phyloP scores from a whole-genome alignment of 2,888 invertebrate genomes.

The Fissipunctia ypsillon region DNA sequence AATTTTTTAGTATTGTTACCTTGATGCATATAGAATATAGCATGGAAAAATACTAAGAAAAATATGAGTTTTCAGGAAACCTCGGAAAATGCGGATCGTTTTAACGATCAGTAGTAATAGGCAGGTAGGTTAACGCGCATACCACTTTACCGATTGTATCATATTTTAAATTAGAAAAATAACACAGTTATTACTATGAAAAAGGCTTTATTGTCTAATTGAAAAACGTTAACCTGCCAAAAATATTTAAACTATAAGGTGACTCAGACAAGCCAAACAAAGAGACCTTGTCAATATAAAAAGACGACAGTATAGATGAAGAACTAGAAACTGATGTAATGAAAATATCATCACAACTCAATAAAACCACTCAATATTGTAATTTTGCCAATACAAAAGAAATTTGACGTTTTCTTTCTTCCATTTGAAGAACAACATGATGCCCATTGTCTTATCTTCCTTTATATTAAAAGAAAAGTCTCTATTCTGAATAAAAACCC shows the following conservation, averaged over 20 bases:
- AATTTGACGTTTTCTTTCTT: neutral
- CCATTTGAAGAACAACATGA: constrained; percentile 40
- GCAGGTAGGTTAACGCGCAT: no score
- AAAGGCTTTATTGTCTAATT: no score
- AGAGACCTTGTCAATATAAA: neutral
- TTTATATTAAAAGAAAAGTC: constrained; percentile 55
- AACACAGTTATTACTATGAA: no score
- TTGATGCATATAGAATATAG: no score
- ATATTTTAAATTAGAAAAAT: no score
- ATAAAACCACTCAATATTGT: constrained; percentile 7
- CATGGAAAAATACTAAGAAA: no score
- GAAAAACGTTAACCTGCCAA: no score
- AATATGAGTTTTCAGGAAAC: no score
- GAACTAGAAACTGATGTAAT: neutral
- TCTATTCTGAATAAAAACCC: constrained; percentile 50
- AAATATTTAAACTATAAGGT: neutral
- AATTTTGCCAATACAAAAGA: constrained; percentile 18
- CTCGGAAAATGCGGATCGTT: no score
- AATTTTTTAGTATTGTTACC: no score
- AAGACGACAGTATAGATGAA: neutral
- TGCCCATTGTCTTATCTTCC: constrained; percentile 42
- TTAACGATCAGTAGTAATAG: no score
- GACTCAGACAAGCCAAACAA: neutral
- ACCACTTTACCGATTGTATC: no score
- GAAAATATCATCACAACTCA: neutral